Percentiles rank a stretch among this genome's conserved stretches.
These are phyloP conservation scores for Hydractinia symbiolongicarpus DNA, from an alignment of 30 jellyfish, hydroid and myxozoan genomes.

Conservation along the genomic window DNA sequence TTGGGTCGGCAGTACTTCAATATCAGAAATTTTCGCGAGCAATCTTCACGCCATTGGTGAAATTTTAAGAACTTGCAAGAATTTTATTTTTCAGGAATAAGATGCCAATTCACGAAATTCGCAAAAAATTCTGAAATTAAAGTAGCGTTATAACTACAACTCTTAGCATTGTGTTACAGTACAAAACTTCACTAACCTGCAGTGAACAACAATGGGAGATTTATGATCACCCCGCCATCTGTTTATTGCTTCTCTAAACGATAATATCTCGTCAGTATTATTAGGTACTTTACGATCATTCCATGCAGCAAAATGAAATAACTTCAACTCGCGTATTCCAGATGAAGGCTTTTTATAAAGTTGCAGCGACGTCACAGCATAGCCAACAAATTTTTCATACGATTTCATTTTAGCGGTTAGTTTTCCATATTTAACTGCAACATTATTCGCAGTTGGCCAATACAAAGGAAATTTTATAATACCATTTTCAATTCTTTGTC, in stretches of 20 bases:
- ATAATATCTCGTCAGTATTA: constrained; percentile 26
- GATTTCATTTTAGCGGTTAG: constrained; percentile 31
- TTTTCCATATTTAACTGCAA: constrained; percentile 39
- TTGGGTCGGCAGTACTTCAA: too few species aligned
- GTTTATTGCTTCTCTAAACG: constrained; percentile 49
- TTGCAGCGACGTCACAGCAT: constrained; percentile 30
- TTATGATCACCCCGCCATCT: constrained; percentile 45
- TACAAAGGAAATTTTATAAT: constrained; percentile 26
- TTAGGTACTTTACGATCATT: constrained; percentile 57
- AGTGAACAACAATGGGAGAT: constrained; percentile 54
- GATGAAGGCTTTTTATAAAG: constrained; percentile 33
- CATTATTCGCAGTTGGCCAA: constrained; percentile 57
- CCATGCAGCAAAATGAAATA: constrained; percentile 68
- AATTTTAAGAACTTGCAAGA: too few species aligned
- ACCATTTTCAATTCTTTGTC: constrained; percentile 42
- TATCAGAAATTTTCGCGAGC: too few species aligned
- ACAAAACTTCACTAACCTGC: constrained; percentile 42
- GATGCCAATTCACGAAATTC: too few species aligned
- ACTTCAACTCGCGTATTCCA: constrained; percentile 37
- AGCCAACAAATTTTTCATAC: constrained; percentile 22
- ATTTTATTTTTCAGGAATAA: too few species aligned
- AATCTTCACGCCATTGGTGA: too few species aligned
- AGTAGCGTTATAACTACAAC: too few species aligned
- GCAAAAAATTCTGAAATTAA: too few species aligned
- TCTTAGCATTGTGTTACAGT: too few species aligned